Percentiles rank a stretch among this genome's conserved stretches.
phyloP scores from a whole-genome alignment of 2,113 vertebrate species.

The Diglossa brunneiventris region DNA sequence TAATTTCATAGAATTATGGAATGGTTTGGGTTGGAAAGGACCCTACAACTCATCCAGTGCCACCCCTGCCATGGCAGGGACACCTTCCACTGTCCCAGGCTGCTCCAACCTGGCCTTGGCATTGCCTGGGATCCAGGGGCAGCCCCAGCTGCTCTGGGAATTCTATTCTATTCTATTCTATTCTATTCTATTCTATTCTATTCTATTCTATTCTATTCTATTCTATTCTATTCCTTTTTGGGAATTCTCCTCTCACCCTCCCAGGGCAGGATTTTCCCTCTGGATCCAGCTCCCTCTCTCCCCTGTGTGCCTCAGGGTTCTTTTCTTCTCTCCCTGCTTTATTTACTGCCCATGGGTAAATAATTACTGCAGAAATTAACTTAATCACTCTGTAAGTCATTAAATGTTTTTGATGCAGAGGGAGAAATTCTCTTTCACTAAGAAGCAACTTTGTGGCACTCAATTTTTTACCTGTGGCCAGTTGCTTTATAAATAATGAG shows the following conservation, averaged over 20 bases:
- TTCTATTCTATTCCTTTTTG: too few species aligned
- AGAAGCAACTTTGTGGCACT: background rate
- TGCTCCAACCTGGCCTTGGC: background rate
- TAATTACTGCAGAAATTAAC: conserved; percentile 19
- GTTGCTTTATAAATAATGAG: background rate
- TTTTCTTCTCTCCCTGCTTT: background rate
- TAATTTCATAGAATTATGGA: background rate
- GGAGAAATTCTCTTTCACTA: background rate
- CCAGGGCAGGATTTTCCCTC: background rate
- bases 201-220: too few species aligned
- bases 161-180: too few species aligned
- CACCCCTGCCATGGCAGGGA: background rate
- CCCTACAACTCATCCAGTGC: background rate
- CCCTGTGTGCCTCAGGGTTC: background rate
- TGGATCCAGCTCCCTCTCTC: background rate
- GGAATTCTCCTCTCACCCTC: background rate
- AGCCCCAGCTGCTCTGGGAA: background rate
- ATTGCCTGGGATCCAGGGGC: background rate
- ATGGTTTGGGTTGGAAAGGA: background rate
- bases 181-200: too few species aligned
- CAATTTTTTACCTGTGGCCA: background rate
- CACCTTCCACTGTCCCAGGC: background rate
- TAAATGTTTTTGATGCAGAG: background rate
- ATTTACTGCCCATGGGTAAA: background rate
- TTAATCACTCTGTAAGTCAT: conserved; percentile 15